Percentiles rank a stretch among this genome's conserved stretches.
Evolutionary conservation across 2,888 invertebrate genomes (phyloP).

Genomic region (Trileptium ribeirensis): DNA sequence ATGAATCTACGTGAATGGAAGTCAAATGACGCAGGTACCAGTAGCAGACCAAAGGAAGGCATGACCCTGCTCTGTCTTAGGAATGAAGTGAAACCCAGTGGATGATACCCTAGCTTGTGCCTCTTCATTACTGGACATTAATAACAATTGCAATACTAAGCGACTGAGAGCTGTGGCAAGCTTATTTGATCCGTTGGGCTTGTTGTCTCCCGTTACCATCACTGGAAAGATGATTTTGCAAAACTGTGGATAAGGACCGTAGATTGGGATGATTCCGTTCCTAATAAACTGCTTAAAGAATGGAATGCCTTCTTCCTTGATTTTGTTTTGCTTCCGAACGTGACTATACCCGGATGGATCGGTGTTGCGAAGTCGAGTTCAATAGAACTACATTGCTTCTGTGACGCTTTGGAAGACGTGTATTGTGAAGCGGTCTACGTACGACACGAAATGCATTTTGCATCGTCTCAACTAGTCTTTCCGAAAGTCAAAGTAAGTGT

Average conservation of each 20-base stretch:
- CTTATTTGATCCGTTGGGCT: slow-evolving; percentile 37
- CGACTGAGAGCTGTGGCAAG: neutral
- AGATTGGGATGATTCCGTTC: slow-evolving; percentile 20
- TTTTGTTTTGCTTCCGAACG: neutral
- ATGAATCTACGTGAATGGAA: neutral
- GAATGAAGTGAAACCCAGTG: neutral
- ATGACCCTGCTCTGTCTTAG: neutral
- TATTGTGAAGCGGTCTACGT: slow-evolving; percentile 18
- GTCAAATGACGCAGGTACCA: neutral
- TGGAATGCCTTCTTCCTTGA: neutral
- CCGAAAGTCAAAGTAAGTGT: neutral
- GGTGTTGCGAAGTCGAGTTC: neutral
- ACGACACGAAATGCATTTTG: neutral
- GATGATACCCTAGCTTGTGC: neutral
- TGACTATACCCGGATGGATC: neutral
- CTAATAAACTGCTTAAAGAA: neutral
- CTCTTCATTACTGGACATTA: neutral
- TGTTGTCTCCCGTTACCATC: slow-evolving; percentile 31
- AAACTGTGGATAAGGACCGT: slow-evolving; percentile 16
- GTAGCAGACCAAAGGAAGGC: neutral
- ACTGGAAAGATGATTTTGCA: slow-evolving; percentile 26
- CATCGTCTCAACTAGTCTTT: neutral
- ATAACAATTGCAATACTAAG: neutral
- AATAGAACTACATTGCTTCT: neutral
- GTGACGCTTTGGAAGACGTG: slow-evolving; percentile 19